phyloP scores from a whole-genome alignment of 2,888 invertebrate genomes.

The Sesia bembeciformis region DNA sequence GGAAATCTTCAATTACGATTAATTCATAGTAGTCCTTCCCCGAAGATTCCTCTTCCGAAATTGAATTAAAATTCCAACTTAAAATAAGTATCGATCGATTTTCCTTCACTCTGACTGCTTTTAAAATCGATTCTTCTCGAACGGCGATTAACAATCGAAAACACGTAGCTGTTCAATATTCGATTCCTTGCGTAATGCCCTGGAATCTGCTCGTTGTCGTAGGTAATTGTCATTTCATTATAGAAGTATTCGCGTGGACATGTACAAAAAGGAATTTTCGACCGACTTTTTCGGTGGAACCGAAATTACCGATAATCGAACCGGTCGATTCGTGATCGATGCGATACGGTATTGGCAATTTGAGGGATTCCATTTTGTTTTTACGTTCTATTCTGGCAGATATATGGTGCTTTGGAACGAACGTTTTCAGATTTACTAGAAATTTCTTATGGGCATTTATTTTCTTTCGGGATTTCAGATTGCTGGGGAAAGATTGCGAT shows the following conservation, averaged over 20 bases:
- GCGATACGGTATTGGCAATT: slow-evolving; percentile 1
- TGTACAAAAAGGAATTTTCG: slow-evolving; percentile 32
- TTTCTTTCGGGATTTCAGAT: background rate
- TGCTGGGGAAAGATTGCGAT: no score
- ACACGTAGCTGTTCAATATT: slow-evolving; percentile 15
- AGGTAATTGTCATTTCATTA: slow-evolving; percentile 72
- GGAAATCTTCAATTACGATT: no score
- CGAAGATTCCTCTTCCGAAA: no score
- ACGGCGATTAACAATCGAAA: background rate
- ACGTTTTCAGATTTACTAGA: background rate
- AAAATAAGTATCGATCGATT: no score
- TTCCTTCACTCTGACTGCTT: no score
- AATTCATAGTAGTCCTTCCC: no score
- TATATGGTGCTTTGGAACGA: background rate
- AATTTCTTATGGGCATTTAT: background rate
- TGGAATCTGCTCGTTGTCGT: slow-evolving; percentile 41
- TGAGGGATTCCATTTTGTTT: background rate
- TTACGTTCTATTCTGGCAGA: background rate
- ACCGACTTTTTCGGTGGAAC: slow-evolving; percentile 44
- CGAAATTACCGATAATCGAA: slow-evolving; percentile 65
- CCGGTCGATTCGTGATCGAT: slow-evolving; percentile 53
- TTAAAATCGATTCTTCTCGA: background rate
- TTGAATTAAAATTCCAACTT: no score
- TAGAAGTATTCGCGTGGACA: slow-evolving; percentile 53
- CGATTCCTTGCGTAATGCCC: slow-evolving; percentile 34